Base-by-base conservation (phyloP, 2,797 vertebrate species). In the Tolypeutes matacus region DNA sequence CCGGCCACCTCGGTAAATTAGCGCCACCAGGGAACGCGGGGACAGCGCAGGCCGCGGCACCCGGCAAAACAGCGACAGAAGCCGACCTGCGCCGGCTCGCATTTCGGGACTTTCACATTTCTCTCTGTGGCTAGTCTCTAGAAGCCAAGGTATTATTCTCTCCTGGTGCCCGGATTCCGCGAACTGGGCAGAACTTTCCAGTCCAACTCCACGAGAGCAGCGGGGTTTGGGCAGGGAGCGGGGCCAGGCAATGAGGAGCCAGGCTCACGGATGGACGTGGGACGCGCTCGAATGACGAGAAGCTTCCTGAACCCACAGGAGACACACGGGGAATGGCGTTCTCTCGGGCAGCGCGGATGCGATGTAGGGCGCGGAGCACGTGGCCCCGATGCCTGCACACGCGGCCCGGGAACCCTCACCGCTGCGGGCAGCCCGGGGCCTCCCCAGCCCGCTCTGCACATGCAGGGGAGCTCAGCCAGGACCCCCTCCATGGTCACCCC, bases 301-400 rank as follows among this genome's bases (percentile, higher is more conserved):
- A 25, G 53, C 14, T 6, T 25, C 60, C 67, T 51, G 34, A 31
- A 34, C 12, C 27, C 11, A 13, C 39, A 31, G 1, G 51, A 39
- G 42, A 27, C 0, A 15, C 46, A 46, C 46, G 46, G n/a, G 21
- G 27, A 51, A 3, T 13, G 8, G 5, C 25, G 62, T 3, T 53
- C 14, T 53, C 11, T 56, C 25, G 17, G 36, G 10, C 0, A 0
- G 46, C 46, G 46, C 46, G 46, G 46, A 2, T 11, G 46, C 9
- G 31, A 27, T 5, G 11, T 5, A 0, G 5, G 2, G 7, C 0
- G 14, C 21, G 31, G 65, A 62, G 9, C 46, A 3, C 2, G 2
- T 2, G 3, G 39, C 13, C 39, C 18, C 1, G 36, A 20, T 23
- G 34, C 51, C 72, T n/a, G 72, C 29, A 13, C 1, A 10, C 27